Percentiles rank a stretch among this genome's conserved stretches.
Conservation (phyloP, 2,113 vertebrate genomes). For the Lepisosteus oculatus region DNA sequence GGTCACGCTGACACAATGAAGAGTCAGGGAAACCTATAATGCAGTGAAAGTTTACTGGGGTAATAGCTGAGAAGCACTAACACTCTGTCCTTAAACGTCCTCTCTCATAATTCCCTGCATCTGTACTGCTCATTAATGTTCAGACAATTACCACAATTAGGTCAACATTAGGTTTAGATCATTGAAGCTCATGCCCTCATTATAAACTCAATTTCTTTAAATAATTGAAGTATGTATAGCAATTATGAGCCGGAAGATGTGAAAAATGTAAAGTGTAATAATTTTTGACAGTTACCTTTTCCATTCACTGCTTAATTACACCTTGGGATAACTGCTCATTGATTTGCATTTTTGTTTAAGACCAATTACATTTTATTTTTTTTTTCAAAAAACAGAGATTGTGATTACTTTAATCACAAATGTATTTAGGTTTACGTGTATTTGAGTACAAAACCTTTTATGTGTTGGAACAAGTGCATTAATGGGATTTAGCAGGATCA, state of each 20-base stretch:
- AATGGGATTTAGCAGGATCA: too few species aligned
- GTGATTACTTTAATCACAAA: background rate
- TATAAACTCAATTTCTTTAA: conserved; percentile 23
- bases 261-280: conserved; percentile 19
- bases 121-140: background rate
- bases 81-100: background rate
- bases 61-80: background rate
- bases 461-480: too few species aligned
- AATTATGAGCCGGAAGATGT: conserved; percentile 16
- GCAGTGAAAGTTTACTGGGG: background rate
- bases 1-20: background rate
- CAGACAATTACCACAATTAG: conserved; percentile 17
- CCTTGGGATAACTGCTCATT: background rate
- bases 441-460: too few species aligned
- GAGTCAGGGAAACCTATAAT: background rate
- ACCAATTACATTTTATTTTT: too few species aligned
- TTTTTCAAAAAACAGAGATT: background rate
- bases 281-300: conserved; percentile 14
- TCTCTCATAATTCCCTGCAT: background rate
- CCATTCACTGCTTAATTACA: conserved; percentile 14
- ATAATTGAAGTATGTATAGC: conserved; percentile 3
- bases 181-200: conserved; percentile 19
- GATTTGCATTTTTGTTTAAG: background rate
- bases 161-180: conserved; percentile 17
- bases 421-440: too few species aligned